Conservation (phyloP, 2,888 invertebrate genomes). For the Parnassius mnemosyne region DNA sequence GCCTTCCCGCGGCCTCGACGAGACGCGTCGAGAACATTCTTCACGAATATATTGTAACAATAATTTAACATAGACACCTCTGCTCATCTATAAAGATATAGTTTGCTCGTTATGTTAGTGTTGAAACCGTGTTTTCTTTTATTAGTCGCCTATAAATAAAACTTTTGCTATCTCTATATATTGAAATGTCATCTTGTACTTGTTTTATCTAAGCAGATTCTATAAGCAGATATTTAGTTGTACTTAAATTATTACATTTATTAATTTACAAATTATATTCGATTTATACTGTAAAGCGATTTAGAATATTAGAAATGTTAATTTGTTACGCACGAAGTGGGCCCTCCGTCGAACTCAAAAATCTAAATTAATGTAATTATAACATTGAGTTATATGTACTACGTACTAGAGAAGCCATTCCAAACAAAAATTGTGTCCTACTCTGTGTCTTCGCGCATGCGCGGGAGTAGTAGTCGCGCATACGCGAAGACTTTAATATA, state of each 20-base stretch:
- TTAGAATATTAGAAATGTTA: conserved; percentile 14
- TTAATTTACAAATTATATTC: conserved; percentile 16
- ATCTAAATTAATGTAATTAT: too few relatives aligned
- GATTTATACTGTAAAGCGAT: conserved; percentile 17
- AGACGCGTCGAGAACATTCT: background rate
- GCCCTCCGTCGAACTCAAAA: background rate
- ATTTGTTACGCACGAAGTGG: conserved; percentile 8
- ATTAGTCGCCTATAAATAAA: background rate
- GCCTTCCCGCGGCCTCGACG: background rate
- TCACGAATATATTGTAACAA: background rate
- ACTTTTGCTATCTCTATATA: conserved; percentile 7
- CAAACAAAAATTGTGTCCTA: too few relatives aligned
- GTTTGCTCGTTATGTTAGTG: background rate
- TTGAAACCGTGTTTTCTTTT: background rate
- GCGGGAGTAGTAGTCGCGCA: too few relatives aligned
- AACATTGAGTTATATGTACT: too few relatives aligned
- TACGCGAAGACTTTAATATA: too few relatives aligned
- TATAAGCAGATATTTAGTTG: conserved; percentile 28
- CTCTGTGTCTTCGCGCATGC: too few relatives aligned
- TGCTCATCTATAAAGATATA: conserved; percentile 12
- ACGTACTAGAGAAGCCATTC: too few relatives aligned
- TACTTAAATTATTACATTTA: conserved; percentile 24
- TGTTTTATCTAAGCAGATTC: conserved; percentile 33
- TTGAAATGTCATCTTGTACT: conserved; percentile 19
- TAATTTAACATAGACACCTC: background rate